Evolutionary conservation across 2,888 invertebrate species (phyloP).

Genomic region (Lissocephala sabroskyi): DNA sequence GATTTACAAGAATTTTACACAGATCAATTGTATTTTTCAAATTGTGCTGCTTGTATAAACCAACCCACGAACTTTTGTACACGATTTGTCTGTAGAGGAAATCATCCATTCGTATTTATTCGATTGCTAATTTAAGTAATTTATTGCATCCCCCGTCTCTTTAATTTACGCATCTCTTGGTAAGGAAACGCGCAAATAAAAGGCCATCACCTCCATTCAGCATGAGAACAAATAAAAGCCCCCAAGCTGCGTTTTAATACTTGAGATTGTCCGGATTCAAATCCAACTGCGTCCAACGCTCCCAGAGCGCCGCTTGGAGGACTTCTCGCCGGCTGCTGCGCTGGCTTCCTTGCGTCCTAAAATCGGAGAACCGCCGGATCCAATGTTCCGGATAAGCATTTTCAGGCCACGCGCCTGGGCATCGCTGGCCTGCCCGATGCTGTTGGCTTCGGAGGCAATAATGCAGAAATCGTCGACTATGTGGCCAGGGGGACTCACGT

Average conservation of each 20-base stretch:
- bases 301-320: conserved; percentile 68
- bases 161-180: conserved; percentile 45
- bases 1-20: conserved; percentile 42
- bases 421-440: conserved; percentile 68
- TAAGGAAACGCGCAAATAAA: conserved; percentile 49
- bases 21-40: conserved; percentile 52
- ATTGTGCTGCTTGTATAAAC: conserved; percentile 60
- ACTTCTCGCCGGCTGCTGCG: conserved; percentile 43
- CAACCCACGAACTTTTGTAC: conserved; percentile 38
- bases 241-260: not conserved
- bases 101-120: conserved; percentile 40
- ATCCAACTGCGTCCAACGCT: conserved; percentile 71
- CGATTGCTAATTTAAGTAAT: conserved; percentile 45
- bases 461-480: conserved; percentile 94
- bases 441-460: conserved; percentile 82
- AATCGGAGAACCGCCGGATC: conserved; percentile 84
- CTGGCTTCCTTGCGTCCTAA: conserved; percentile 78
- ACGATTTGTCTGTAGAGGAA: conserved; percentile 47
- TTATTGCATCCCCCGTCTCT: conserved; percentile 59
- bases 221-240: conserved; percentile 24
- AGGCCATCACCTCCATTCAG: conserved; percentile 22
- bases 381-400: conserved; percentile 86
- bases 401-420: conserved; percentile 84
- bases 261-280: conserved; percentile 25
- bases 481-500: conserved; percentile 82